These are phyloP conservation scores for Opisthocomus hoazin DNA, from an alignment of 2,113 vertebrate genomes.

Conservation along the genomic window DNA sequence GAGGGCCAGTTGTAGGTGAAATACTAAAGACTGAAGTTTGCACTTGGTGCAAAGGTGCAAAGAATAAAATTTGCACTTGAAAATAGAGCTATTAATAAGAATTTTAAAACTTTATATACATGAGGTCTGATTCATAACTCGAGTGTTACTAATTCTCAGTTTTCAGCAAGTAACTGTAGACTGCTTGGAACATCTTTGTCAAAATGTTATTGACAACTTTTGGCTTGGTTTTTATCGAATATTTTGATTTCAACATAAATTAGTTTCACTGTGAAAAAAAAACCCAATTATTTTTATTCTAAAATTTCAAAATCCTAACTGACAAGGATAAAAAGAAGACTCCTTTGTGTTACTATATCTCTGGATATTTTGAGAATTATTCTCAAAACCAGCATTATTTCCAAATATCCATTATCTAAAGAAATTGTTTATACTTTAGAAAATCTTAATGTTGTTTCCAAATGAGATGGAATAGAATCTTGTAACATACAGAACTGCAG, in stretches of 20 bases:
- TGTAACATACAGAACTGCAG: too few species aligned
- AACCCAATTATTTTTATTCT: neutral
- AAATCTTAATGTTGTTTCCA: too few species aligned
- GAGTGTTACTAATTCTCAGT: neutral
- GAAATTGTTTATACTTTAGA: neutral
- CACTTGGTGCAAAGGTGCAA: neutral
- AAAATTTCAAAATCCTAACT: neutral
- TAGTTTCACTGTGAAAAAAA: neutral
- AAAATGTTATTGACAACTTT: neutral
- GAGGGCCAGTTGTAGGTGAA: neutral
- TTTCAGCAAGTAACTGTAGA: neutral
- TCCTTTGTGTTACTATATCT: neutral
- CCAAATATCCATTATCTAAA: neutral
- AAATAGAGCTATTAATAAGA: neutral
- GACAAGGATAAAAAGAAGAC: neutral
- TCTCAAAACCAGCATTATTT: neutral
- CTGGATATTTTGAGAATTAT: neutral
- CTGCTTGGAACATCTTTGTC: neutral
- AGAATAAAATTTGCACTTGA: neutral
- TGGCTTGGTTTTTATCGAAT: neutral
- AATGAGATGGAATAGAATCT: too few species aligned
- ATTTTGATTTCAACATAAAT: neutral
- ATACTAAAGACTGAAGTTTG: neutral
- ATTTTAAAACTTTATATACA: neutral
- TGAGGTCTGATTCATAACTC: neutral